Base-by-base conservation (phyloP, 2,113 vertebrate species). In the Poicephalus gulielmi region DNA sequence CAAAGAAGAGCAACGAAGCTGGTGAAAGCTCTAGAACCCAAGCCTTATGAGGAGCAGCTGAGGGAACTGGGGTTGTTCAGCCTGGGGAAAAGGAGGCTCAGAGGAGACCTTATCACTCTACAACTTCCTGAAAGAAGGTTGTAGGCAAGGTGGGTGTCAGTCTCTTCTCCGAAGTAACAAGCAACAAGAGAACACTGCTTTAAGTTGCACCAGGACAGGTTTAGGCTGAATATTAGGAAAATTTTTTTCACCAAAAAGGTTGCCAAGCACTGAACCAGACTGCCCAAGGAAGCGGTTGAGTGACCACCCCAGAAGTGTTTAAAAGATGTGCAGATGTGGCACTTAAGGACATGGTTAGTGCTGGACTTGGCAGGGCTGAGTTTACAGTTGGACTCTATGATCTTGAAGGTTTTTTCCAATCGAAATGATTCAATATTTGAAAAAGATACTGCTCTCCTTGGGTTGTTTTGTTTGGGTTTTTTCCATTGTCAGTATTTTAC, bases 111-210 rank as follows among this genome's bases (percentile, higher is more conserved):
- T 33, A 17, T 17, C 10, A 25, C 8, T 17, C 64, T 55, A 49
- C 41, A 78, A 7, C 12, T 59, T 39, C 19, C 52, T 35, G 27
- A 39, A 62, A 39, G 31, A 8, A 62, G 39, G 44, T 4, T 31
- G 10, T 23, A n/a, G 11, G 11, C 5, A 5, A 83, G 27, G n/a
- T 39, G 17, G 10, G 5, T 0, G 2, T 18, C 1, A 0, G 23
- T 30, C 57, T 83, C 35, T 27, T 44, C 35, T 44, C 31, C 18
- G 31, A 47, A 14, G 18, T 4, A 82, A 28, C 39, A 64, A 76
- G 7, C 11, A 5, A 59, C 18, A 78, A 55, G 23, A 4, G 2
- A 31, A 60, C 71, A 78, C 1, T 7, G 23, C 28, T 28, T n/a
- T 17, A 17, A 39, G 19, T 23, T 50, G 23, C 14, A 55, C 19